Base-by-base conservation (phyloP, 2,113 vertebrate genomes). In the Helogale parvula region DNA sequence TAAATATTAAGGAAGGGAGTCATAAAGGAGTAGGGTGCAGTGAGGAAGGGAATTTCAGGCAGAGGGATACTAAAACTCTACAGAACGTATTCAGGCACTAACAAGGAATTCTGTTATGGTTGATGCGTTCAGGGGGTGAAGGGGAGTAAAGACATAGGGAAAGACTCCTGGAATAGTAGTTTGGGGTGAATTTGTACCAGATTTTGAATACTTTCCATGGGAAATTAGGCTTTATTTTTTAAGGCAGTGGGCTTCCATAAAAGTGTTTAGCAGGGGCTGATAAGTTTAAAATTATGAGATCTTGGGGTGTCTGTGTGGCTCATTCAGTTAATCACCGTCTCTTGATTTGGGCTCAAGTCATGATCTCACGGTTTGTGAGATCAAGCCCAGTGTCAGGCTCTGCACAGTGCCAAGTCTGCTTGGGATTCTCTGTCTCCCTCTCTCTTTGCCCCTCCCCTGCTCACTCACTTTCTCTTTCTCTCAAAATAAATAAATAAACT, bases 221-320 rank as follows among this genome's bases (percentile, higher is more conserved):
- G 19, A 97, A 91, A 90, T 27, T 63, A 21, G 14, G 52, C 16
- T 76, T 90, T 77, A 15, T 29, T 82, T 87, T 81, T 96, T 13
- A 96, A 90, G 77, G n/a, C 23, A 77, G 14, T 52, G 41, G 23
- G 17, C 38, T 93, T 7, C 12, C 68, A 29, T 45, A 72, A 33
- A 97, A 84, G 14, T 72, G 13, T 71, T 92, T 87, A 77, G 17
- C 82, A 83, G 33, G 2, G 38, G n/a, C 19, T 63, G 57, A 76
- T n/a, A 50, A 83, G 47, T 91, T 89, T 81, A 81, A 90, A 94
- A 85, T 81, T 45, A 63, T 77, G 47, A 65, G 25, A 92, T 92
- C 23, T 77, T 23, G 21, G 57, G 21, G 21, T 7, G 8, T 21
- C 21, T 60, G 57, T 21, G 57, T 60, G 57, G 2, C 57, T 60